phyloP scores from a whole-genome alignment of 2,888 invertebrate species.

The Dorcus hopei region DNA sequence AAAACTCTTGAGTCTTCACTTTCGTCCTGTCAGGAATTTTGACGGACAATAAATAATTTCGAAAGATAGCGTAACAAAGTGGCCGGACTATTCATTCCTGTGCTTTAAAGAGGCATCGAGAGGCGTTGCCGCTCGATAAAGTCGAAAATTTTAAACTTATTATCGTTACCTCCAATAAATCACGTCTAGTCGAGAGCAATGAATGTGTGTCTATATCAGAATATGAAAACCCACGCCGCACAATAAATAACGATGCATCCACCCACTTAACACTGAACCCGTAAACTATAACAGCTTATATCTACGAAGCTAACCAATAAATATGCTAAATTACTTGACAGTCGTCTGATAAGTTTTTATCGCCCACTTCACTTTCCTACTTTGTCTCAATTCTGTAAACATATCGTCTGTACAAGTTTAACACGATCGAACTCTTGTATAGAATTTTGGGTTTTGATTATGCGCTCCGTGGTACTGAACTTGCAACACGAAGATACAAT shows the following conservation, averaged over 20 bases:
- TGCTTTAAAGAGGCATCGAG: no score
- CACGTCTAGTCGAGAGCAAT: not conserved
- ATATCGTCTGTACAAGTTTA: not conserved
- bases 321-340: constrained; percentile 38
- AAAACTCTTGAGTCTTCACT: no score
- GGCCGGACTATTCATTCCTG: no score
- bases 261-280: constrained; percentile 31
- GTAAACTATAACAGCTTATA: constrained; percentile 31
- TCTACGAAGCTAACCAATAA: constrained; percentile 31
- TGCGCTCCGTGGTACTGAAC: no score
- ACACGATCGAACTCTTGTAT: no score
- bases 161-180: not conserved
- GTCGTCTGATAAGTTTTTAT: constrained; percentile 33
- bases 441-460: no score
- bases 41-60: no score
- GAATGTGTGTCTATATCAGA: constrained; percentile 3
- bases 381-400: not conserved
- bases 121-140: not conserved
- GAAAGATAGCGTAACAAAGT: no score
- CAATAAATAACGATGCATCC: constrained; percentile 31
- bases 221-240: constrained; percentile 19
- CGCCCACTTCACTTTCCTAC: constrained; percentile 25
- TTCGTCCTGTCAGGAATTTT: no score
- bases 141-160: not conserved
- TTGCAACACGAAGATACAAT: no score